Conservation (phyloP, 2,113 vertebrate genomes). For the Gulo gulo region DNA sequence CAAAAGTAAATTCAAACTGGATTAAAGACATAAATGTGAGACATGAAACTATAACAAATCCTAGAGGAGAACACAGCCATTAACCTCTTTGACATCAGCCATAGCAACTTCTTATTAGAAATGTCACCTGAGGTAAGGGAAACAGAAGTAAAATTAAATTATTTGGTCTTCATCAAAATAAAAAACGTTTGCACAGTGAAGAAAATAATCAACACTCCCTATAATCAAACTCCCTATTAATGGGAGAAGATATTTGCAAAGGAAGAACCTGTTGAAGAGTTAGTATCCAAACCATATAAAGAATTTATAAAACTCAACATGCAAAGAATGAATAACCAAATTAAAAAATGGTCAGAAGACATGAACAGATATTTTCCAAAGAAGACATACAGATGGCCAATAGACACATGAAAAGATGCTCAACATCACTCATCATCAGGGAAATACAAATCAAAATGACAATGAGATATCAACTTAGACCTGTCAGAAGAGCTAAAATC, state of each 20-base stretch:
- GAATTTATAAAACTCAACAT: not conserved
- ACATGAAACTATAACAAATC: not conserved
- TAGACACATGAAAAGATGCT: not conserved
- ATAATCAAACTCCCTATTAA: not conserved
- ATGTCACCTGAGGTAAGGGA: not conserved
- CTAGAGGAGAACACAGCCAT: not conserved
- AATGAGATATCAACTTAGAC: not conserved
- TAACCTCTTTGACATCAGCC: not conserved
- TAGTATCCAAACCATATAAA: not conserved
- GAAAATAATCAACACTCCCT: not conserved
- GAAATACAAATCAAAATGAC: not conserved
- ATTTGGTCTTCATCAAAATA: not conserved
- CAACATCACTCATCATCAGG: not conserved
- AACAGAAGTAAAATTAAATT: not conserved
- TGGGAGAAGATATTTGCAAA: not conserved
- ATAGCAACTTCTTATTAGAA: not conserved
- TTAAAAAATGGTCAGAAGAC: not conserved
- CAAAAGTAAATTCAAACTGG: not conserved
- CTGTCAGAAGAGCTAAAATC: not conserved
- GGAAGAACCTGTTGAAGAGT: not conserved
- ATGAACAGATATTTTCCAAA: not conserved
- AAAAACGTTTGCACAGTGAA: not conserved
- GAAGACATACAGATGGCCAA: not conserved
- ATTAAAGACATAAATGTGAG: not conserved
- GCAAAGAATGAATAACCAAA: not conserved